Conservation (phyloP, 2,888 invertebrate species). For the Drosophila falleni region DNA sequence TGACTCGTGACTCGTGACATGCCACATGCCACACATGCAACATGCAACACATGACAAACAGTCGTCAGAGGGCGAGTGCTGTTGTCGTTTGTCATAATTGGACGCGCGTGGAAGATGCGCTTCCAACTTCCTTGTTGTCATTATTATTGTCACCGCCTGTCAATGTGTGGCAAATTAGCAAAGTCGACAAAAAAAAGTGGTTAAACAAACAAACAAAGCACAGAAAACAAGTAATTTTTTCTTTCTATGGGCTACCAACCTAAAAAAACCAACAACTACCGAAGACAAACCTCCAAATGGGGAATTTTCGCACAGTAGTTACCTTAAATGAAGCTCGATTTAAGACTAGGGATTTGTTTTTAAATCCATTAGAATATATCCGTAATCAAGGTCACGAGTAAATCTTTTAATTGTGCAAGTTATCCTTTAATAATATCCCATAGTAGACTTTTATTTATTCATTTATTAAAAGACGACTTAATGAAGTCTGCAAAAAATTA, state of each 20-base stretch:
- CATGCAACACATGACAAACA: conserved; percentile 38
- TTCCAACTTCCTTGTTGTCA: conserved; percentile 71
- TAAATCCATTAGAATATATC: not conserved
- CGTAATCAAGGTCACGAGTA: not conserved
- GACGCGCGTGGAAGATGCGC: conserved; percentile 74
- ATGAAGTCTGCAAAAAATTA: too few species aligned
- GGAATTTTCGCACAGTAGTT: conserved; percentile 34
- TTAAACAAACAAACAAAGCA: conserved; percentile 40
- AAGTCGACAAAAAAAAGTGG: conserved; percentile 35
- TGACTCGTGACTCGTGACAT: conserved; percentile 39
- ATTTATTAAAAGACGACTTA: too few species aligned
- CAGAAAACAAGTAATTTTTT: conserved; percentile 24
- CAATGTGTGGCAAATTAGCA: conserved; percentile 59
- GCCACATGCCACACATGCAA: conserved; percentile 57
- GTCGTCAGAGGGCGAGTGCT: conserved; percentile 13
- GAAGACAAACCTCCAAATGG: not conserved
- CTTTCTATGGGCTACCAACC: conserved; percentile 16
- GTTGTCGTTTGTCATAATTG: conserved; percentile 73
- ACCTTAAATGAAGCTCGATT: not conserved
- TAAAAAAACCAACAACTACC: conserved; percentile 1
- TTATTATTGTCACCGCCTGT: conserved; percentile 51
- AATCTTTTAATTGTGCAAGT: not conserved
- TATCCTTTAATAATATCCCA: not conserved
- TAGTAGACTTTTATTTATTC: not conserved
- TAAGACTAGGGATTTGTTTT: not conserved